phyloP scores from a whole-genome alignment of 2,113 vertebrate species.

The Corynorhinus townsendii region DNA sequence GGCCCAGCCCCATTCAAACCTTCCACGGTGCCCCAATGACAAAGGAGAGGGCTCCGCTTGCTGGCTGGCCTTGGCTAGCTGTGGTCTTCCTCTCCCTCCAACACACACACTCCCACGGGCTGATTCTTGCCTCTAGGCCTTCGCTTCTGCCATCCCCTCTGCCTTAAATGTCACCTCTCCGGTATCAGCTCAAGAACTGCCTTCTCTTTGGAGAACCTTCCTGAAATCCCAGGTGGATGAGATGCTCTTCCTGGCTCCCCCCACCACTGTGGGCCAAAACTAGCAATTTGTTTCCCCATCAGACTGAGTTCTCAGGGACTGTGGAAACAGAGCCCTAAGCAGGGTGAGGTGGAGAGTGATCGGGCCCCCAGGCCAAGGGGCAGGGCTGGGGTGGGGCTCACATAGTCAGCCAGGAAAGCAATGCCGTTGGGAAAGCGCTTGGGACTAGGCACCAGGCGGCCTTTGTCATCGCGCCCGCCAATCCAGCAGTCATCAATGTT shows the following conservation, averaged over 20 bases:
- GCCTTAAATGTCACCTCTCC: neutral
- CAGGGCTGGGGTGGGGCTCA: conserved; percentile 62
- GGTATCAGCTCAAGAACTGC: neutral
- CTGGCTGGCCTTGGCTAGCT: neutral
- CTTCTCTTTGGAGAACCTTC: neutral
- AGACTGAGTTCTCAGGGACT: neutral
- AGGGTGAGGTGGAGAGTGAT: neutral
- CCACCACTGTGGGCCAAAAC: neutral
- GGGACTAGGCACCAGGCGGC: conserved; percentile 86
- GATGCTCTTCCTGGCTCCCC: neutral
- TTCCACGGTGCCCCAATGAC: neutral
- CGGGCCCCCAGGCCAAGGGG: neutral
- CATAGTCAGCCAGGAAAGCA: conserved; percentile 86
- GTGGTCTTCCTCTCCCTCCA: neutral
- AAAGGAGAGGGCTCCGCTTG: neutral
- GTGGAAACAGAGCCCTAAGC: neutral
- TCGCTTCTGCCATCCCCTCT: neutral
- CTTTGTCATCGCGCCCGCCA: conserved; percentile 79
- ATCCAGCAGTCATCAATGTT: conserved; percentile 98
- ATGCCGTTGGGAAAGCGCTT: conserved; percentile 92
- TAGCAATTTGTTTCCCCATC: neutral
- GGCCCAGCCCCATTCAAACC: neutral
- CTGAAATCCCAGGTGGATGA: neutral
- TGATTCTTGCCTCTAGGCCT: neutral
- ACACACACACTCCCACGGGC: neutral